Base-by-base conservation (phyloP, 2,113 vertebrate species). In the Physeter macrocephalus region DNA sequence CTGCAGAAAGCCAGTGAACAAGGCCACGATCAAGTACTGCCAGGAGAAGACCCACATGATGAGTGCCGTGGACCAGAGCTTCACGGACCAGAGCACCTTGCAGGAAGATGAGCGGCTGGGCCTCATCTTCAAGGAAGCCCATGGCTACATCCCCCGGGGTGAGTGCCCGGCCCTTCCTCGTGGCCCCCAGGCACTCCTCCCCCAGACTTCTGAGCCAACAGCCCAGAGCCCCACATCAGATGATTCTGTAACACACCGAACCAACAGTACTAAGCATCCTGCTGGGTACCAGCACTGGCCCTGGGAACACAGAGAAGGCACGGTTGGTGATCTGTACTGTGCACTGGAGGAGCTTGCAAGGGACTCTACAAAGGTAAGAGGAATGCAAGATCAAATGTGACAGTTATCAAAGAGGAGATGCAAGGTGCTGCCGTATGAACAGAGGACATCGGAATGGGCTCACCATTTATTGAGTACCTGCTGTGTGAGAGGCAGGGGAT, bases 31-130 rank as follows among this genome's bases (percentile, higher is more conserved):
- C 82, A 99, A 99, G 75, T 99, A 99, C 97, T 98, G 99, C 39
- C 99, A 99, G 11, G 99, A 99, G 98, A 99, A 99, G 98, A 99
- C 99, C 0, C 99, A 99, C 93, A 99, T 99, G 98, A 99, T 99
- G 99, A 99, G 99, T 0, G 99, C 99, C 2, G 98, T 99, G 88
- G 99, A 99, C 98, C 98, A 99, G 97, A 99, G 99, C 98, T 99
- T 99, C 98, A 99, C 99, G 0, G 99, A 99, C 98, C 99, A 99
- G 99, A 99, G 99, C 98, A 99, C 99, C 2, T 98, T 99, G 95
- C 99, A 99, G 98, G 99, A 99, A 97, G 99, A 99, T 0, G 99
- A 99, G 98, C 98, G 99, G 81, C 98, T 99, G 99, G 99, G 99
- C 82, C 98, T 99, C 49, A 99, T 99, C 97, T 99, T 99, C 99